Conservation (phyloP, 2,113 vertebrate species). For the mouse (Mus musculus) region GRCm39 chr12:83280001-83280500, state of each 20-base stretch:
- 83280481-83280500: constrained; percentile 11
- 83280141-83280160: neutral
- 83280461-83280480: constrained; percentile 64
- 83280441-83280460: constrained; percentile 66
- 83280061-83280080: no score
- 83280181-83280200: neutral
- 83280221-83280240: neutral
- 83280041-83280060: neutral
- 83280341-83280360: neutral
- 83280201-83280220: neutral
- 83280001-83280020: neutral
- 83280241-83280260: constrained; percentile 26
- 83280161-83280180: neutral
- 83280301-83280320: neutral
- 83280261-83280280: neutral
- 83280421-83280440: constrained; percentile 51
- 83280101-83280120: neutral
- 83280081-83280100: no score
- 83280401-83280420: constrained; percentile 46
- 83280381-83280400: constrained; percentile 7
- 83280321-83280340: neutral
- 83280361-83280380: constrained; percentile 6
- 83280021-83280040: neutral
- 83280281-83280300: neutral
- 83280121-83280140: no score